phyloP scores from a whole-genome alignment of 2,888 invertebrate genomes.

The Danaus chrysippus region DNA sequence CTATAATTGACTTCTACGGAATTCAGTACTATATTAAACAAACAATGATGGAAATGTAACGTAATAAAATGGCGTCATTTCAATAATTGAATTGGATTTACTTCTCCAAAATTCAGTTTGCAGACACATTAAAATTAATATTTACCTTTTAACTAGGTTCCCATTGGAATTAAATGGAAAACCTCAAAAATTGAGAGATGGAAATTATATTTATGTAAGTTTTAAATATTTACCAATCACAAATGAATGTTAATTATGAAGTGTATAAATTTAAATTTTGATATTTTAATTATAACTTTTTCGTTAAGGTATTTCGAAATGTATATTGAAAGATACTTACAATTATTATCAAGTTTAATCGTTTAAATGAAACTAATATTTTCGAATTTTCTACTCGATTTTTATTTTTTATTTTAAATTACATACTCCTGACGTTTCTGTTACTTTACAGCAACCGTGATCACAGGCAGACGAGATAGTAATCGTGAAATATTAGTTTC shows the following conservation, averaged over 20 bases:
- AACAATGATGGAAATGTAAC: constrained; percentile 17
- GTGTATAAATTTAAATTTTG: not conserved
- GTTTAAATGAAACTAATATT: too few species aligned
- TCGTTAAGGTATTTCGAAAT: too few species aligned
- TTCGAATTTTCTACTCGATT: too few species aligned
- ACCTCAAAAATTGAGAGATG: not conserved
- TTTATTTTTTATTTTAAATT: too few species aligned
- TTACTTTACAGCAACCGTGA: too few species aligned
- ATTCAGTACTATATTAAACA: not conserved
- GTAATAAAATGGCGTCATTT: constrained; percentile 29
- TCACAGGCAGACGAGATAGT: too few species aligned
- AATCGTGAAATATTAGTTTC: too few species aligned
- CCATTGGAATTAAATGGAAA: constrained; percentile 5
- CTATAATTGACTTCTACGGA: not conserved
- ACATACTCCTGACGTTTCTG: too few species aligned
- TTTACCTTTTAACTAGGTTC: constrained; percentile 29
- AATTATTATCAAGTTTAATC: too few species aligned
- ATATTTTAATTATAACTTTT: not conserved
- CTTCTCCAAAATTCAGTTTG: constrained; percentile 30
- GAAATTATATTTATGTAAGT: not conserved
- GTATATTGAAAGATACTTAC: too few species aligned
- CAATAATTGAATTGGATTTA: constrained; percentile 33
- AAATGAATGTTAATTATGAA: not conserved
- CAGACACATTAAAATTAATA: constrained; percentile 31
- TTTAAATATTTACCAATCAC: not conserved